These are phyloP conservation scores for Pemphigus obesinymphae DNA, from an alignment of 1,140 invertebrate species.

Conservation along the genomic window DNA sequence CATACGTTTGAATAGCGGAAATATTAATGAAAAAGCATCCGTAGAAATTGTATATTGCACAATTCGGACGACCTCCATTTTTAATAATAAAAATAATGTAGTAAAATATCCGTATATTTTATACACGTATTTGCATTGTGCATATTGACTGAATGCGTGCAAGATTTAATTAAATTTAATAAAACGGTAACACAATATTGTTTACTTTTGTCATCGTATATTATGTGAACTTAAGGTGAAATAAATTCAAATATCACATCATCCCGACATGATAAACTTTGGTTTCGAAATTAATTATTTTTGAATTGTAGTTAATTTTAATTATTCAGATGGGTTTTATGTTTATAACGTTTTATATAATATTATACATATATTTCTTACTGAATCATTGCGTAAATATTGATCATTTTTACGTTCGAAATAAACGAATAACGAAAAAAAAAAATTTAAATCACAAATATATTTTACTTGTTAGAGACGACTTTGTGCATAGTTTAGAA, in stretches of 20 bases:
- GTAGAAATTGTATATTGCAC: no score
- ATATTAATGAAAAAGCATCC: neutral
- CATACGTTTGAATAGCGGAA: neutral
- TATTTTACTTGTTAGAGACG: neutral
- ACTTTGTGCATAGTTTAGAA: no score
- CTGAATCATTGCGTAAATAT: neutral
- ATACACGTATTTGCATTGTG: neutral
- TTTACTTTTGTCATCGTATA: neutral
- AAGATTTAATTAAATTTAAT: conserved; percentile 24
- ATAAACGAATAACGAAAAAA: neutral
- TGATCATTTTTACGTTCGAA: neutral
- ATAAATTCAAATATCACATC: conserved; percentile 13
- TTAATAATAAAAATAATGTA: neutral
- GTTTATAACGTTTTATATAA: neutral
- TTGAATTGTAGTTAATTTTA: neutral
- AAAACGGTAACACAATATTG: neutral
- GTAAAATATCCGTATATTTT: neutral
- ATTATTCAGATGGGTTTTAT: neutral
- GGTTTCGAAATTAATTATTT: neutral
- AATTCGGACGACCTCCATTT: neutral
- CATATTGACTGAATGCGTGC: neutral
- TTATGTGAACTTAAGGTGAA: neutral
- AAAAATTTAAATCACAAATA: neutral
- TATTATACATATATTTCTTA: neutral
- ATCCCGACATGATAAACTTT: neutral